These are phyloP conservation scores for Passerculus sandwichensis DNA, from an alignment of 2,797 vertebrate genomes.

Conservation along the genomic window DNA sequence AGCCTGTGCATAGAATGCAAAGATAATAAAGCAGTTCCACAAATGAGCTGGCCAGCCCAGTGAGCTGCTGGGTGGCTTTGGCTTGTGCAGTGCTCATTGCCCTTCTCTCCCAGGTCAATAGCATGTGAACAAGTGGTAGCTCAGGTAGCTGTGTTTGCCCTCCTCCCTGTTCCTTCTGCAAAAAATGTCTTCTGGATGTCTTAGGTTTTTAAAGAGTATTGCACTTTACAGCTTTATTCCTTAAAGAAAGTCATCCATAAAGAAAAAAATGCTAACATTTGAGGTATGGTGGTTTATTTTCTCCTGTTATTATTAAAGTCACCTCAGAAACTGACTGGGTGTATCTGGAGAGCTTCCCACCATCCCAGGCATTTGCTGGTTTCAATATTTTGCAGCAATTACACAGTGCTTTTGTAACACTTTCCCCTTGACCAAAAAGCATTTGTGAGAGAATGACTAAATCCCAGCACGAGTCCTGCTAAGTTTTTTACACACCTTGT, in stretches of 20 bases:
- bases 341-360: neutral
- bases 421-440: neutral
- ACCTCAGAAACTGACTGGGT: neutral
- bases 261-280: neutral
- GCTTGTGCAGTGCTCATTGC: neutral
- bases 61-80: neutral
- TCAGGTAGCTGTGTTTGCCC: neutral
- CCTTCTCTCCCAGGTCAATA: neutral
- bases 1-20: conserved; percentile 64
- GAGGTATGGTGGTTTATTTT: neutral
- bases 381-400: neutral
- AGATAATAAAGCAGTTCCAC: conserved; percentile 71
- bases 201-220: neutral
- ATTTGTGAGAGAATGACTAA: neutral
- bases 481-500: neutral
- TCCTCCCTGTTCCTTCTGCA: neutral
- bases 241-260: neutral
- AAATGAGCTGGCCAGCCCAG: conserved; percentile 43
- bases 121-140: accelerated
- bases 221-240: neutral
- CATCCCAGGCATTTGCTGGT: accelerated
- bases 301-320: neutral
- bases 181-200: accelerated
- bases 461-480: neutral
- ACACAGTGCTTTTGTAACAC: neutral